Base-by-base conservation (phyloP, 30 jellyfish, hydroid and myxozoan species). In the Sanderia malayensis region DNA sequence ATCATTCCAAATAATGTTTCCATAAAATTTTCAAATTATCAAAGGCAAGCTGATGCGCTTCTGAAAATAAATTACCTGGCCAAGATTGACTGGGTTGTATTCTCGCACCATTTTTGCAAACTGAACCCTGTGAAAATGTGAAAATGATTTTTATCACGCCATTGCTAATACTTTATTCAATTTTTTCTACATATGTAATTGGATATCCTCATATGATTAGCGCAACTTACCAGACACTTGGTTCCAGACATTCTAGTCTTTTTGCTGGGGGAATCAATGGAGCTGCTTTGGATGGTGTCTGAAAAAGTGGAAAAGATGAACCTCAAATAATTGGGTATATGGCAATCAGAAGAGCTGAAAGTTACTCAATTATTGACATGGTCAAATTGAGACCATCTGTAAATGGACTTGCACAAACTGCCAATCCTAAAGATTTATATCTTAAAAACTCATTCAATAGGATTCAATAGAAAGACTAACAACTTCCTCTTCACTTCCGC, bases 1-100 rank as follows among this genome's bases (percentile, higher is more conserved):
- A 67, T 24, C 45, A 15, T 10, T 30, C 4, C 32, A 6, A n/a
- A 33, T 10, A 59, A 67, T 4, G 32, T 9, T 67, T 27, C 11
- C 55, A 6, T 41, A 41, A n/a, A 30, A 7, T 11, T 78, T 13
- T 9, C 2, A 3, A 20, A 32, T n/a, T n/a, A n/a, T n/a, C n/a
- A n/a, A n/a, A n/a, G n/a, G n/a, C n/a, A n/a, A n/a, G n/a, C n/a
- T n/a, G n/a, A n/a, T n/a, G n/a, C n/a, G n/a, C n/a, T n/a, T n/a
- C n/a, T 15, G 18, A 34, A 1, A 25, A 4, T n/a, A 1, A 29
- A 44, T 61, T 88, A 83, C 97, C 95, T 89, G 97, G 26, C 97
- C 97, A 25, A 89, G 95, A 64, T 89, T 89, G 10, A 89, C 95
- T 20, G 97, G 97, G 13, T 76, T 57, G 61, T 89, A 62, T 30